Evolutionary conservation across 1,140 invertebrate species (phyloP), one percentile per base, ranked within the genome.

Genomic region (Mamestra configurata): DNA sequence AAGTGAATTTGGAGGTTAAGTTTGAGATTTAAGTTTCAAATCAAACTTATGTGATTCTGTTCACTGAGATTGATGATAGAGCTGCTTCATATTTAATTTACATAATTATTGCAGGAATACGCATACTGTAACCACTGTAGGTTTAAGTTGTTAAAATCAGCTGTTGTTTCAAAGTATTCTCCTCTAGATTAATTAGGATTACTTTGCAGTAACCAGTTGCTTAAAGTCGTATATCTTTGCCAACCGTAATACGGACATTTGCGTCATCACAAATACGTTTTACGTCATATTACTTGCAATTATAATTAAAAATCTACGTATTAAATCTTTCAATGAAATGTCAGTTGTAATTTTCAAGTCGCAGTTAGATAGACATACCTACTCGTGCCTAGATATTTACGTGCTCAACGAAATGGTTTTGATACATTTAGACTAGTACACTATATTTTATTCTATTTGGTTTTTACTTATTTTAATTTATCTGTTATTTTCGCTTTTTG

Each of bases 261-360:
- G 79, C 79, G 79, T 80, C 79, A 80, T 43, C n/a, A 37, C 18
- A 59, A 55, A 80, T 75, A 31, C 72, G 77, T 18, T 59, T 80
- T 72, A 57, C 79, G 79, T 80, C 79, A 80, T n/a, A 49, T n/a
- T n/a, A 49, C 20, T 11, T 55, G 27, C 11, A 18, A 75, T 68
- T 43, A 80, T 64, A 49, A 70, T 75, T 79, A 68, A 61, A 6
- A 79, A 20, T 24, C 1, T 55, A 70, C 15, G 43, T 59, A 1
- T 18, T 76, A 75, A 75, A 80, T 71, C 46, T 51, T 71, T 46
- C 31, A 46, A 68, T 13, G 8, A 31, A 27, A 6, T 2, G 68
- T 43, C 27, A 20, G 31, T 13, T 15, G 43, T 49, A 24, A 24
- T 68, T 46, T 66, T 37, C 0, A 40, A 68, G 11, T 35, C n/a